Percentiles rank a stretch among this genome's conserved stretches.
These are phyloP conservation scores for Caenorhabditis doughertyi DNA, from an alignment of 2,888 invertebrate species.

Conservation along the genomic window DNA sequence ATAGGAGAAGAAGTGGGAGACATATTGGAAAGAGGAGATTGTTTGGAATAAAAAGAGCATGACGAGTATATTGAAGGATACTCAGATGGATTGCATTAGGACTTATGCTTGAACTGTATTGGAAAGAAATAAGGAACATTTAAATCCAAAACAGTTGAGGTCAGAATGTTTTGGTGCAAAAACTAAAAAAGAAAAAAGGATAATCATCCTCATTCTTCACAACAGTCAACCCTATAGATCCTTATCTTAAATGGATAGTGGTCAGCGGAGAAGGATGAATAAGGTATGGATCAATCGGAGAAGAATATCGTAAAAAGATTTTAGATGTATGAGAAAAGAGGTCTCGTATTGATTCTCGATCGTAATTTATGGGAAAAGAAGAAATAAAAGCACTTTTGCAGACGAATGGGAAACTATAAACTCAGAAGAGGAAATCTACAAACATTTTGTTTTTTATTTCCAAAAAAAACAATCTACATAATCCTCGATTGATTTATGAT, in stretches of 20 bases:
- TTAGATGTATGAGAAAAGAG: not conserved
- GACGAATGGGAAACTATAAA: not conserved
- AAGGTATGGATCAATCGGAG: not conserved
- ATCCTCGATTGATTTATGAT: slow-evolving; percentile 24
- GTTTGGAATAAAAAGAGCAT: not conserved
- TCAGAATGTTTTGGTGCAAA: not conserved
- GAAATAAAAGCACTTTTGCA: not conserved
- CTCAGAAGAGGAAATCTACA: not conserved
- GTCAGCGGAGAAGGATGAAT: not conserved
- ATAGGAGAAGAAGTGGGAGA: not conserved
- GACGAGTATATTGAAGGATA: not conserved
- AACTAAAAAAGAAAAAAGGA: not conserved
- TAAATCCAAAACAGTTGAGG: not conserved
- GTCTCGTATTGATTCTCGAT: no score
- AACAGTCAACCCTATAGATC: not conserved
- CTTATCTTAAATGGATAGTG: slow-evolving; percentile 22
- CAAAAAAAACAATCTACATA: slow-evolving; percentile 23
- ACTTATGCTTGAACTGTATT: no score
- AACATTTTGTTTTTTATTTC: not conserved
- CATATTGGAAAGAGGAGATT: slow-evolving; percentile 1
- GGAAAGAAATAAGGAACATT: not conserved
- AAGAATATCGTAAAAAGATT: slow-evolving; percentile 17
- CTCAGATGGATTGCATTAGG: no score
- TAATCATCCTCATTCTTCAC: slow-evolving; percentile 7
- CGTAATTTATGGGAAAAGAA: not conserved